Evolutionary conservation across 2,797 vertebrate genomes (phyloP).

Genomic region (Tinamus major): DNA sequence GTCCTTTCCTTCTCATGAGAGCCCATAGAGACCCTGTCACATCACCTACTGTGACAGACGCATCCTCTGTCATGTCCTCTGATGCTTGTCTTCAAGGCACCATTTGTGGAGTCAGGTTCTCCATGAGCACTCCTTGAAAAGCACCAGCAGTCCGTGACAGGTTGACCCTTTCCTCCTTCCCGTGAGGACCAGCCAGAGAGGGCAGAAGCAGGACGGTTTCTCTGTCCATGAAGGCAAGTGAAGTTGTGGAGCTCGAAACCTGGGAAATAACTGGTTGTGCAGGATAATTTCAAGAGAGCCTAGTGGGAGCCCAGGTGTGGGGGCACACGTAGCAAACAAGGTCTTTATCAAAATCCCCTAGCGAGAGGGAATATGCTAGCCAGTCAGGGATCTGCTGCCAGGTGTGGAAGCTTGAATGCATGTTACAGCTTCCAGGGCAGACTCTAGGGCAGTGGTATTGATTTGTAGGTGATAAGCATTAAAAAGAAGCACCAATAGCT

Average conservation of each 20-base stretch:
- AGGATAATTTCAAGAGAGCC: not conserved
- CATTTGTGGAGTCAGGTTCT: not conserved
- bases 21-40: not conserved
- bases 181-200: not conserved
- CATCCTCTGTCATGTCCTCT: not conserved
- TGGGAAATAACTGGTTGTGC: not conserved
- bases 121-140: not conserved
- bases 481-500: rapidly evolving
- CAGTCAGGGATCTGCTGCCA: not conserved
- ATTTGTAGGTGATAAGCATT: not conserved
- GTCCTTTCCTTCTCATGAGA: not conserved
- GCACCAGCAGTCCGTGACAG: rapidly evolving
- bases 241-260: not conserved
- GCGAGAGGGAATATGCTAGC: not conserved
- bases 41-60: not conserved
- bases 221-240: not conserved
- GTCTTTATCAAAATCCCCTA: not conserved
- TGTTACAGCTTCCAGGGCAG: not conserved
- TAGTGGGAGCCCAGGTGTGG: not conserved
- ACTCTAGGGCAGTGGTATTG: not conserved
- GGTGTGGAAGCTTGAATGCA: not conserved
- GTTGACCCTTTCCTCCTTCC: not conserved
- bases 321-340: rapidly evolving
- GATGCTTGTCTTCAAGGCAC: not conserved
- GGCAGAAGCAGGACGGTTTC: not conserved